A percentile compares a stretch with the other conserved stretches of the same genome.
phyloP scores from a whole-genome alignment of 2,888 invertebrate species.

The Beris chalybata region DNA sequence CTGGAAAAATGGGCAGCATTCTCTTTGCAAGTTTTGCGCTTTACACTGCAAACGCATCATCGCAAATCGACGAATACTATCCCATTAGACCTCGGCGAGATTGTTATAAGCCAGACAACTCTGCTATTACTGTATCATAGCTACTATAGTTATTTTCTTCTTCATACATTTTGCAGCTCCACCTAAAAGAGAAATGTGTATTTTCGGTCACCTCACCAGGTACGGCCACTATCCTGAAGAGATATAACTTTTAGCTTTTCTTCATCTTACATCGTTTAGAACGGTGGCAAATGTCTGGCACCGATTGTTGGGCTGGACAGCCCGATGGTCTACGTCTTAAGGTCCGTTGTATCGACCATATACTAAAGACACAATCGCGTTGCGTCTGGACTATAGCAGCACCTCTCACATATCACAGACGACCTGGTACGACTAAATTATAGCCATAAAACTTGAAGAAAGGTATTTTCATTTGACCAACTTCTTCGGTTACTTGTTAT shows the following conservation, averaged over 20 bases:
- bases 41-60: too few relatives aligned
- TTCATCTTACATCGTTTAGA: background rate
- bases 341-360: too few relatives aligned
- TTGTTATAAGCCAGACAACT: background rate
- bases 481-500: too few relatives aligned
- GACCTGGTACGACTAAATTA: too few relatives aligned
- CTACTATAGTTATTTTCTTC: constrained; percentile 20
- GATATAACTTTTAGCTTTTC: background rate
- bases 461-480: too few relatives aligned
- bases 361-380: too few relatives aligned
- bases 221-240: background rate
- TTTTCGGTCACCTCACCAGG: constrained; percentile 4
- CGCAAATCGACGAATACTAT: background rate
- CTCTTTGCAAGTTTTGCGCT: background rate
- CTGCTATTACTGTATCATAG: constrained; percentile 16
- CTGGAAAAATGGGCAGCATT: constrained; percentile 28
- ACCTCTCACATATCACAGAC: too few relatives aligned
- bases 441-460: too few relatives aligned
- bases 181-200: constrained; percentile 23
- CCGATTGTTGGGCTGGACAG: too few relatives aligned
- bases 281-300: background rate
- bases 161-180: constrained; percentile 13
- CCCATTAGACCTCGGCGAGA: too few relatives aligned
- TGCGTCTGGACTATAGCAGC: too few relatives aligned
- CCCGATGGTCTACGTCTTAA: too few relatives aligned